Evolutionary conservation across 2,888 invertebrate species (phyloP).

Genomic region (Cylindroiulus punctatus): DNA sequence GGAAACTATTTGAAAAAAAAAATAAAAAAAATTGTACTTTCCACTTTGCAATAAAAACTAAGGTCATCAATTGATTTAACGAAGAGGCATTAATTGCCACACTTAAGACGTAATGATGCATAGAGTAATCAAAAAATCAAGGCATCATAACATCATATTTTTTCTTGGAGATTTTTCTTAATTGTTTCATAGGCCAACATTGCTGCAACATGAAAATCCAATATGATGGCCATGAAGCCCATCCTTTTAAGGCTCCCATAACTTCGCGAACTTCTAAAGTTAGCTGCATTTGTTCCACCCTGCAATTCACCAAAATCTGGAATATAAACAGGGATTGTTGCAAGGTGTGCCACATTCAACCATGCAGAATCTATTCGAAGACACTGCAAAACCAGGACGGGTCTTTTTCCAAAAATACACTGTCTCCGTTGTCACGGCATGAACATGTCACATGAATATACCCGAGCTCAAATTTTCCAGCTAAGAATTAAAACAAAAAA

Average conservation of each 20-base stretch:
- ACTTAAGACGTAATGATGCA: too few species aligned
- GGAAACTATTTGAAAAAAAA: too few species aligned
- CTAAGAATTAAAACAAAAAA: conserved; percentile 32
- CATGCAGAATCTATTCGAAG: not conserved
- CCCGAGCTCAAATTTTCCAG: not conserved
- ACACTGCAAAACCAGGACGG: not conserved
- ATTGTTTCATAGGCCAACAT: too few species aligned
- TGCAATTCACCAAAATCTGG: not conserved
- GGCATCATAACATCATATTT: too few species aligned
- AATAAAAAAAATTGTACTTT: too few species aligned
- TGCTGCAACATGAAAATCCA: too few species aligned
- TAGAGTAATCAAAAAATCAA: too few species aligned
- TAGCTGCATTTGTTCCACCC: not conserved
- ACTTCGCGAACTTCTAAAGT: not conserved
- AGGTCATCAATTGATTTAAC: too few species aligned
- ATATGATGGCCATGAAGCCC: not conserved
- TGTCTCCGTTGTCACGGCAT: not conserved
- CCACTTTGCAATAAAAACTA: too few species aligned
- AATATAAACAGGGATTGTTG: not conserved
- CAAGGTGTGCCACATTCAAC: not conserved
- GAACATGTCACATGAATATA: not conserved
- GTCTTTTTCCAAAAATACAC: not conserved
- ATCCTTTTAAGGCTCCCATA: not conserved
- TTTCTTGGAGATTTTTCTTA: too few species aligned
- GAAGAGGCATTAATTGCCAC: too few species aligned